Base-by-base conservation (phyloP, 1,140 invertebrate genomes). In the Caligus rogercresseyi region DNA sequence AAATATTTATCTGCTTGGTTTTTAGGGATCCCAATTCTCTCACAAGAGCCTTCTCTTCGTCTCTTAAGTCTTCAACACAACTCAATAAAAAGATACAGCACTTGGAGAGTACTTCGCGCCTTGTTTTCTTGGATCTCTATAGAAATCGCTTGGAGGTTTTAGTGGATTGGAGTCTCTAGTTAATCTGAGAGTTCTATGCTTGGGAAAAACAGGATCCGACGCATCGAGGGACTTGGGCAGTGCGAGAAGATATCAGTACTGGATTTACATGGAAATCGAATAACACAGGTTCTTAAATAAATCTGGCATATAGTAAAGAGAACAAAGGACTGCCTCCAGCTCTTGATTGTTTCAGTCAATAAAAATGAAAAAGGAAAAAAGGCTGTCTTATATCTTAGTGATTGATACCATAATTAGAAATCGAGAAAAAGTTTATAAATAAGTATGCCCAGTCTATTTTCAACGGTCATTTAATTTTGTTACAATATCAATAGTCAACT, bases 81-180 rank as follows among this genome's bases (percentile, higher is more conserved):
- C 76, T 78, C 87, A 64, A 83, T 94, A 61, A 84, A 61, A 81
- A 79, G 66, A 81, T 93, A 58, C 80, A 84, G 65, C 78, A 78
- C 57, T 72, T 81, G 19, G 70, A 68, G 24, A 67, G 64, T 64
- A 78, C 89, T 61, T 81, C 80, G 25, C 81, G 85, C 72, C 73
- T 92, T 52, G 88, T 95, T 23, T 92, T 92, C 70, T 79, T 95
- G 53, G 90, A 95, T 73, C 75, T 95, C 2, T 94, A 93, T 73
- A 87, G 92, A 72, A 95, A 95, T 75, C 86, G 91, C 72, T 82
- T 95, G 43, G 88, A 91, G 64, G 81, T 69, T 84, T 94, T 55
- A 79, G 79, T 52, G 84, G 80, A 64, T 74, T 93, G 25, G 81
- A 84, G 65, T 75, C 78, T 54, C 76, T 92, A 4, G 80, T 80